Base-by-base conservation (phyloP, 2,888 invertebrate genomes). In the Himalopsyche japonica region DNA sequence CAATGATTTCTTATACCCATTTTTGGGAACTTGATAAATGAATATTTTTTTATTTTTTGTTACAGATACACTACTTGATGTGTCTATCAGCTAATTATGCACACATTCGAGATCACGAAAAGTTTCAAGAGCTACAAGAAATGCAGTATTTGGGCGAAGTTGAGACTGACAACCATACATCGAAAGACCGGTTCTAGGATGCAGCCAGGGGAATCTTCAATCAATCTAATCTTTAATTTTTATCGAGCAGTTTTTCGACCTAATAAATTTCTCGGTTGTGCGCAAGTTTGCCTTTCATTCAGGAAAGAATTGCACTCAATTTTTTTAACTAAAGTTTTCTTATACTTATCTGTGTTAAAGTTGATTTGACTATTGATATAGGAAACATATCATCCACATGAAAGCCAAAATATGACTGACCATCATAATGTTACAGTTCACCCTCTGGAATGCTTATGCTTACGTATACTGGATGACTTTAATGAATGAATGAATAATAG, bases 31-130 rank as follows among this genome's bases (percentile, higher is more conserved):
- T 64, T 10, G 27, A 24, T 24, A 64, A 64, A 30, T n/a, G 79
- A 20, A 12, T 81, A n/a, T n/a, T 37, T 6, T 30, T 7, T 78
- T 78, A 12, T 43, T 43, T 43, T 43, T 3, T 18, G 18, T 82
- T 79, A 20, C 88, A 94, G 92, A 89, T 98, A 27, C 98, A 98
- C 89, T 98, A 98, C 90, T 91, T 98, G 88, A 98, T 98, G 97
- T 98, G 98, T 89, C 92, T 98, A 84, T 95, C 98, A 0, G 98
- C 98, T 0, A 98, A 98, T 90, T 98, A 98, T 89, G 98, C 98
- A 10, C 98, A 98, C 89, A 98, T 98, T 88, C 93, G 98, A 84
- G 98, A 98, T 89, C 98, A 98, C 89, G 97, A 97, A 89, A 98
- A 98, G 90, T 97, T 98, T 90, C 97, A 97, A 89, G 98, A 98